phyloP scores from a whole-genome alignment of 2,113 vertebrate genomes.

The Fulmarus glacialis region DNA sequence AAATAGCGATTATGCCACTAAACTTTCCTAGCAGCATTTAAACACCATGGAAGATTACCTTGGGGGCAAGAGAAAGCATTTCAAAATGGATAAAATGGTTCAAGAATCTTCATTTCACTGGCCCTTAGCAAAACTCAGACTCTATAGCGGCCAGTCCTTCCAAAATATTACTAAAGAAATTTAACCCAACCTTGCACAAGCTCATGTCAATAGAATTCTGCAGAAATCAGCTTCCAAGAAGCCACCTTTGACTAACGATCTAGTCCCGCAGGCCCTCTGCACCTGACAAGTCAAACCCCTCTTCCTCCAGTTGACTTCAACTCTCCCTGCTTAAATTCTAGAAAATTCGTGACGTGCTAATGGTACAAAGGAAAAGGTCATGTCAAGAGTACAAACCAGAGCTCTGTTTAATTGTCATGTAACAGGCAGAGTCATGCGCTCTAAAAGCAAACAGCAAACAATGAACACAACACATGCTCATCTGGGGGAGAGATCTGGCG shows the following conservation, averaged over 20 bases:
- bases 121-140: background rate
- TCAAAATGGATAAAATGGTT: background rate
- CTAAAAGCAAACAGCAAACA: background rate
- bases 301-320: background rate
- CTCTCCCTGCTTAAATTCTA: background rate
- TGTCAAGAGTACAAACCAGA: background rate
- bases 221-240: background rate
- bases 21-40: background rate
- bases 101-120: background rate
- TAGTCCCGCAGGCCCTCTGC: background rate
- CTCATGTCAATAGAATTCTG: background rate
- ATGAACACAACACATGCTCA: accelerated
- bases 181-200: background rate
- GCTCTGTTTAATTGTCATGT: background rate
- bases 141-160: background rate
- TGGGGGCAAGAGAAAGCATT: background rate
- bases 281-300: background rate
- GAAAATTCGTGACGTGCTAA: background rate
- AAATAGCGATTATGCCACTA: background rate
- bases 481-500: background rate
- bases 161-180: background rate
- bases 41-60: background rate
- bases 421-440: accelerated
- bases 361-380: background rate
- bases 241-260: background rate